Evolutionary conservation across 2,113 vertebrate genomes (phyloP).

Genomic region (Macroglossus sobrinus): DNA sequence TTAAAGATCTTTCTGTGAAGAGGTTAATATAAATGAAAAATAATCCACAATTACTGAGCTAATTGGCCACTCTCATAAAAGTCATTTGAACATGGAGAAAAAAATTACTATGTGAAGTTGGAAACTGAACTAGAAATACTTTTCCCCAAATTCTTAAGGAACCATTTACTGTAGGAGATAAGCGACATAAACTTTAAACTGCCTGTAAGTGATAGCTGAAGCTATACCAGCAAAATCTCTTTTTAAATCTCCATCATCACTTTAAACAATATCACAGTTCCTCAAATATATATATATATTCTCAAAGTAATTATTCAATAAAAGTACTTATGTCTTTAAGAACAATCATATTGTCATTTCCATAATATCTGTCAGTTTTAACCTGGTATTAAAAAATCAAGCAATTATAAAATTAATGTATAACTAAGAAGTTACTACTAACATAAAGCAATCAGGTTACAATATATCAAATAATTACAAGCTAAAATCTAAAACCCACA

Average conservation of each 20-base stretch:
- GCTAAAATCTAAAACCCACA: conserved; percentile 1
- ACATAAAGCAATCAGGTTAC: background rate
- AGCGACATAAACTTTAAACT: background rate
- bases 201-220: background rate
- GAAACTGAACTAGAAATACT: background rate
- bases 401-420: background rate
- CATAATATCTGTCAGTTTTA: background rate
- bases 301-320: background rate
- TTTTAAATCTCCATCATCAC: background rate
- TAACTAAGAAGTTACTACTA: background rate
- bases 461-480: background rate
- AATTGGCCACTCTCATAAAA: background rate
- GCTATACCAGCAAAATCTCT: background rate
- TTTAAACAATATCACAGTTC: background rate
- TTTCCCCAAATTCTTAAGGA: conserved; percentile 8
- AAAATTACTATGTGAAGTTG: background rate
- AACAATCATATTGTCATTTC: background rate
- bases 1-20: background rate
- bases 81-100: background rate
- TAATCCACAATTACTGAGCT: background rate
- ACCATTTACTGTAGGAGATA: background rate
- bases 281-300: background rate
- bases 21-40: conserved; percentile 21
- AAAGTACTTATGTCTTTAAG: background rate
- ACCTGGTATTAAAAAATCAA: conserved; percentile 3